Evolutionary conservation across 1,140 invertebrate species (phyloP).

Genomic region (Hyphantria cunea): DNA sequence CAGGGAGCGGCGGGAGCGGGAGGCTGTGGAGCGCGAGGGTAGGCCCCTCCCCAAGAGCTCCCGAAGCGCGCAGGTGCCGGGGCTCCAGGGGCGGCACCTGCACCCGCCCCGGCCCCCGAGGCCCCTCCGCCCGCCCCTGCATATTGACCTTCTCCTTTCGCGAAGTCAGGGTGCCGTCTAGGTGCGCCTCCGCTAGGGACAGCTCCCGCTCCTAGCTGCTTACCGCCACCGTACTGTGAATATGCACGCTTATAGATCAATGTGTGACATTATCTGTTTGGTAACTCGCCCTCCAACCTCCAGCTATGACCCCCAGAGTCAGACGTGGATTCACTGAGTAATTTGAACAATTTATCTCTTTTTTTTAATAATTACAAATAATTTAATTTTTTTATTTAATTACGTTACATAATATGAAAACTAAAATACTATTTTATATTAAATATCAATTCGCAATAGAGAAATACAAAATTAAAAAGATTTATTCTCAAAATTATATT

Average conservation of each 20-base stretch:
- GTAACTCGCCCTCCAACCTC: slow-evolving; percentile 2
- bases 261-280: too few species aligned
- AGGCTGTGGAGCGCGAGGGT: slow-evolving; percentile 50
- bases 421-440: too few species aligned
- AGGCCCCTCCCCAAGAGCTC: slow-evolving; percentile 56
- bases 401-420: too few species aligned
- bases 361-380: too few species aligned
- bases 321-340: too few species aligned
- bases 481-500: too few species aligned
- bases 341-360: too few species aligned
- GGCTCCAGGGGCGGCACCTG: slow-evolving; percentile 44
- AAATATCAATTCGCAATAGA: too few species aligned
- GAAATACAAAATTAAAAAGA: too few species aligned
- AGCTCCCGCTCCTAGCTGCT: slow-evolving; percentile 37
- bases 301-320: not conserved
- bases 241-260: slow-evolving; percentile 7
- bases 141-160: slow-evolving; percentile 86
- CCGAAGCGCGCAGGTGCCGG: slow-evolving; percentile 46
- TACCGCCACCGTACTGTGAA: slow-evolving; percentile 58
- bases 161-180: slow-evolving; percentile 92
- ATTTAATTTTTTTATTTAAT: too few species aligned
- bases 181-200: slow-evolving; percentile 82
- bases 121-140: slow-evolving; percentile 71
- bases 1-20: slow-evolving; percentile 54
- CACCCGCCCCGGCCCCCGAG: slow-evolving; percentile 32